A percentile compares a stretch with the other conserved stretches of the same genome.
phyloP scores from a whole-genome alignment of 2,888 invertebrate genomes.

The Hylaea fasciaria region DNA sequence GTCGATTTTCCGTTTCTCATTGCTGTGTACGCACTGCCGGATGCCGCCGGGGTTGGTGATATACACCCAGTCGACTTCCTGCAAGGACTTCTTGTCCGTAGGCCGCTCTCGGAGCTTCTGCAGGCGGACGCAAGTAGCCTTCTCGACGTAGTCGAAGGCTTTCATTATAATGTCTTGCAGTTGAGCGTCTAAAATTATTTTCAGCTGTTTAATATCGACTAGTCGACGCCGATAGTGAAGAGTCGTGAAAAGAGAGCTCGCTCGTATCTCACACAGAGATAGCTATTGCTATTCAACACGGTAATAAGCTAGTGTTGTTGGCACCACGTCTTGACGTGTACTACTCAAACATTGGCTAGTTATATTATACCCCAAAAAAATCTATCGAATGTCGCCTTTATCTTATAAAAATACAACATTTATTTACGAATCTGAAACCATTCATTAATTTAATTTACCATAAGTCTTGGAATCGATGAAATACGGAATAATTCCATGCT shows the following conservation, averaged over 20 bases:
- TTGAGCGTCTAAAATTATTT: conserved; percentile 53
- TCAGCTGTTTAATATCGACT: neutral
- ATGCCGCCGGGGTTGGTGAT: conserved; percentile 74
- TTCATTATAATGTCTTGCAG: conserved; percentile 61
- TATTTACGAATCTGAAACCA: too few species aligned
- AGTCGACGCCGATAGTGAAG: too few species aligned
- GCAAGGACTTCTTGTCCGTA: conserved; percentile 61
- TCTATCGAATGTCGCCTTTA: too few species aligned
- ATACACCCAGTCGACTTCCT: conserved; percentile 70
- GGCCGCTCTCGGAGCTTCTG: conserved; percentile 71
- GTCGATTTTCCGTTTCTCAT: conserved; percentile 61
- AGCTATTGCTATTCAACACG: too few species aligned
- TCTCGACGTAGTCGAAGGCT: conserved; percentile 75
- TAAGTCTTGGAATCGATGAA: conserved; percentile 74
- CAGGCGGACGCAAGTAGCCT: conserved; percentile 70
- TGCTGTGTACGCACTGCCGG: conserved; percentile 76
- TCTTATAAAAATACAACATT: too few species aligned
- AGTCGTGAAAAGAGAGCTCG: too few species aligned
- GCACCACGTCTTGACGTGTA: too few species aligned
- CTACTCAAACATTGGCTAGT: too few species aligned
- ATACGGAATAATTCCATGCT: conserved; percentile 69
- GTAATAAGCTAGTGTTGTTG: too few species aligned
- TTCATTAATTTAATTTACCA: too few species aligned
- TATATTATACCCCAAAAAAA: too few species aligned
- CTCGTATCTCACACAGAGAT: too few species aligned